Base-by-base conservation (phyloP, 2,113 vertebrate species). In the Albula goreensis region DNA sequence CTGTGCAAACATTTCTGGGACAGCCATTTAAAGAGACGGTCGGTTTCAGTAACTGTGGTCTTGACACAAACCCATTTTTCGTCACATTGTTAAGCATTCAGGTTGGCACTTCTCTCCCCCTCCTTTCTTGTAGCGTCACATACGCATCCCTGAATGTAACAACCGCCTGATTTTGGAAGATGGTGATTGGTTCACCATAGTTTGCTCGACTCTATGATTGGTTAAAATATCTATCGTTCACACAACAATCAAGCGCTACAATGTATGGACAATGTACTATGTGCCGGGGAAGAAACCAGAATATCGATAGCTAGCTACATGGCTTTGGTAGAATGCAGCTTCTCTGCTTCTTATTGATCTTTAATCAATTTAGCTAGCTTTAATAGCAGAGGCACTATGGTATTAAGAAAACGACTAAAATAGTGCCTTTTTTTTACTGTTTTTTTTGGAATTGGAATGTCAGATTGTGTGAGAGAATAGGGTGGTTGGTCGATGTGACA, bases 331-430 rank as follows among this genome's bases (percentile, higher is more conserved):
- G 83, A 80, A 4, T 81, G 56, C 50, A 52, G 17, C 79, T 51
- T 11, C 5, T 25, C n/a, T 49, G 85, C 51, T 66, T 52, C 82
- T 88, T 4, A 31, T 78, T 56, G 85, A 49, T 70, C 22, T 48
- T 86, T 89, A 89, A 87, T 48, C 83, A 1, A 87, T 52, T 60
- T 51, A 6, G 51, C 50, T 56, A 17, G 80, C 31, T 5, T n/a
- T 19, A 10, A 11, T 17, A 6, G 48, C 22, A 0, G 53, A 17
- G n/a, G 13, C 92, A 93, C 82, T 78, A 95, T 96, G 94, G 81
- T 91, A 3, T 81, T 92, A 52, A 89, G 93, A 82, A 93, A 93
- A 86, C 88, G 92, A 82, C 92, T 94, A 63, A 94, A 95, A 92
- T 12, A 78, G 89, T 82, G 90, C 86, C 84, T 89, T 85, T 88